These are phyloP conservation scores for Cataglyphis livida DNA, from an alignment of 2,888 invertebrate genomes.

Conservation along the genomic window DNA sequence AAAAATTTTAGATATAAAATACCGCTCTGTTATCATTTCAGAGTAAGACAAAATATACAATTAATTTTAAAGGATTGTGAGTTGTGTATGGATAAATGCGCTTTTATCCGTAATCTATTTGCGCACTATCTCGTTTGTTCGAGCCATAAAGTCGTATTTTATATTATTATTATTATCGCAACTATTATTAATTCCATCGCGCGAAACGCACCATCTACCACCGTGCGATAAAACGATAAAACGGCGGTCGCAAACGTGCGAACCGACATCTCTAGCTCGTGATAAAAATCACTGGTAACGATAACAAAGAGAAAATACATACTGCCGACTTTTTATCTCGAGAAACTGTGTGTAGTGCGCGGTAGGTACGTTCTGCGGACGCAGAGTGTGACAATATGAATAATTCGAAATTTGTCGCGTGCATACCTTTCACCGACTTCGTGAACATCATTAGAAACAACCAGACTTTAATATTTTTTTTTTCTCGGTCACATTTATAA, in stretches of 20 bases:
- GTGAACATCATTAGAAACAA: neutral
- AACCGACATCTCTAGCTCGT: conserved; percentile 12
- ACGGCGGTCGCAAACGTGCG: conserved; percentile 18
- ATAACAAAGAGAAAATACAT: conserved; percentile 42
- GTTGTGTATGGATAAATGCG: conserved; percentile 2
- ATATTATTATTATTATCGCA: conserved; percentile 58
- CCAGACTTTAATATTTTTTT: neutral
- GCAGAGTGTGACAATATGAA: neutral
- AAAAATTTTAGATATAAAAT: neutral
- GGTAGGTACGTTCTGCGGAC: neutral
- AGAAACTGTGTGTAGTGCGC: conserved; percentile 34
- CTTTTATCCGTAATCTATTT: conserved; percentile 29
- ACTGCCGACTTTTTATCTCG: conserved; percentile 45
- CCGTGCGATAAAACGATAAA: conserved; percentile 51
- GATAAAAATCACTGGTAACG: conserved; percentile 54
- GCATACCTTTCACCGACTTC: neutral
- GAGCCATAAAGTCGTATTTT: conserved; percentile 48
- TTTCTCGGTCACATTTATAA: neutral
- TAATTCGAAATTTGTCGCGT: neutral
- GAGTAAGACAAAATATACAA: conserved; percentile 1
- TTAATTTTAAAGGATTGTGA: conserved; percentile 13
- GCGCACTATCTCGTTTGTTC: conserved; percentile 39
- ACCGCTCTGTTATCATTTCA: neutral
- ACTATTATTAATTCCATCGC: conserved; percentile 54
- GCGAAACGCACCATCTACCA: conserved; percentile 17